Percentiles rank a stretch among this genome's conserved stretches.
Conservation (phyloP, 2,797 vertebrate species). For the Tapera naevia region DNA sequence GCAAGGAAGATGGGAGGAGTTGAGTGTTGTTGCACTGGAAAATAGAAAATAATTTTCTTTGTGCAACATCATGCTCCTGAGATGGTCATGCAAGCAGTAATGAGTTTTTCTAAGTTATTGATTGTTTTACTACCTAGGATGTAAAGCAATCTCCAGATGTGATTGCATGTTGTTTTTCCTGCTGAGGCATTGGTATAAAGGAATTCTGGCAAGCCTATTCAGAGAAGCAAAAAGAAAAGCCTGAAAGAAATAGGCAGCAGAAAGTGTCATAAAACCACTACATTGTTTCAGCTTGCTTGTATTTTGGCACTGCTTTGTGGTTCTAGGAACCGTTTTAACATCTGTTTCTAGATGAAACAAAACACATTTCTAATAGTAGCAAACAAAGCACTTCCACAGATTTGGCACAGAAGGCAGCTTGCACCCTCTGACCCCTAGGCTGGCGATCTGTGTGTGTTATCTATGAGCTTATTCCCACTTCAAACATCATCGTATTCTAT, state of each 20-base stretch:
- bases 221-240: slow-evolving; percentile 3
- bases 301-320: neutral
- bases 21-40: neutral
- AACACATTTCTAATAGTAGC: neutral
- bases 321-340: slow-evolving; percentile 17
- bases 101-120: slow-evolving; percentile 27
- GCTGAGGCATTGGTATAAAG: neutral
- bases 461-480: neutral
- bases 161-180: neutral
- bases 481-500: neutral
- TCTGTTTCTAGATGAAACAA: slow-evolving; percentile 24
- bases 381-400: neutral
- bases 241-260: neutral
- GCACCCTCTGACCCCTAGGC: neutral
- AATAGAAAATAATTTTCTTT: slow-evolving; percentile 15
- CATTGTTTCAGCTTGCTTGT: neutral
- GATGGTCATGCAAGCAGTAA: neutral
- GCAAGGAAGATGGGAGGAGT: neutral
- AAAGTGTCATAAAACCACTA: neutral
- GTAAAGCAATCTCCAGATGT: slow-evolving; percentile 30
- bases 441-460: neutral
- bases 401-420: neutral
- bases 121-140: slow-evolving; percentile 14
- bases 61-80: neutral
- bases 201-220: slow-evolving; percentile 4